Base-by-base conservation (phyloP, 1,140 invertebrate genomes). In the Drosophila sp. region DNA sequence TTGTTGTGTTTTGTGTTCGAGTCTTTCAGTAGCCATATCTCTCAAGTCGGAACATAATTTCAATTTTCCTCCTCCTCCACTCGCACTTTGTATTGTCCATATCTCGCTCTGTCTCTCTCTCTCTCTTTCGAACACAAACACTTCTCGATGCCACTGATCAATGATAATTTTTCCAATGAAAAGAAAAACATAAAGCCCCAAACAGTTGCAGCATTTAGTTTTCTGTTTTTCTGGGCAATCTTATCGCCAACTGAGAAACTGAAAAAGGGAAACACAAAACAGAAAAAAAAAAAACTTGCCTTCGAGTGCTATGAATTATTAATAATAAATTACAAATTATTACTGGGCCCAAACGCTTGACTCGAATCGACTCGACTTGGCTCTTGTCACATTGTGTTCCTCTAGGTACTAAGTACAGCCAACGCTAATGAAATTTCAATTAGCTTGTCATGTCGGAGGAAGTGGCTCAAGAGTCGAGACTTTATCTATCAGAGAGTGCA, bases 301-400 rank as follows among this genome's bases (percentile, higher is more conserved):
- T 87, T 82, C 32, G 67, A 83, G 84, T 89, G 84, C 35, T 72
- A 67, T 75, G 85, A 89, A 89, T 84, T 89, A 90, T 89, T 89
- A 89, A 89, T 89, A 89, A 89, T 90, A 89, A 90, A 89, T 89
- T 89, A 89, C 84, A 84, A 89, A 89, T 89, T 89, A 80, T 65
- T 69, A 62, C 40, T 62, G 47, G 47, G 17, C 64, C 23, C 44
- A 50, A 25, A 50, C 25, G 35, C 33, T 35, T 5, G 33, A 7
- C 33, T 35, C 5, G 33, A 7, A 5, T 38, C 8, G 35, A 11
- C 35, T 38, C 1, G 35, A 38, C 8, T 7, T 11, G 55, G 32
- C 4, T 38, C 32, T 41, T 58, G 25, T 38, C 25, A 17, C 29
- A 33, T 35, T 40, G 10, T 6, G 29, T 54, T 55, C 61, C 7